Percentiles rank a stretch among this genome's conserved stretches.
These are phyloP conservation scores for Sylvilagus bachmani DNA, from an alignment of 2,113 vertebrate species.

Conservation along the genomic window DNA sequence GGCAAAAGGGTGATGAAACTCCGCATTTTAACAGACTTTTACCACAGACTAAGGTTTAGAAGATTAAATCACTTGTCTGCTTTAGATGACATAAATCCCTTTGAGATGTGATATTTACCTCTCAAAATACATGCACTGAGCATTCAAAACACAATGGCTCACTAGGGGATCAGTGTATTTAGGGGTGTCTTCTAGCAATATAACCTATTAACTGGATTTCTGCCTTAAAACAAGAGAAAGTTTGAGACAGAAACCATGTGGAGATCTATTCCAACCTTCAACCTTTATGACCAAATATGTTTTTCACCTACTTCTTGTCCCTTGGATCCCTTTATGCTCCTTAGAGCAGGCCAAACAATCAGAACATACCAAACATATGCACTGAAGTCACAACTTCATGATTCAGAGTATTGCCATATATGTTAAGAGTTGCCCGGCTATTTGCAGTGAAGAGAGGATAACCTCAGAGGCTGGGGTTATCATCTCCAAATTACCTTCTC, in stretches of 20 bases:
- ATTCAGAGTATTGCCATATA: neutral
- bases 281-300: neutral
- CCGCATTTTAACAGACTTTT: neutral
- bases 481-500: neutral
- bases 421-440: neutral
- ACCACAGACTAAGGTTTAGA: conserved; percentile 25
- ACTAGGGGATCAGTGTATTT: accelerated
- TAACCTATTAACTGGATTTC: neutral
- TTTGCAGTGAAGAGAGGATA: neutral
- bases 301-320: neutral
- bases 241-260: neutral
- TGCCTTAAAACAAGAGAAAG: conserved; percentile 8
- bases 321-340: neutral
- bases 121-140: neutral
- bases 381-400: neutral
- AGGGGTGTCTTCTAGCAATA: neutral
- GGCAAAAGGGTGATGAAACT: neutral
- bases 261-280: neutral
- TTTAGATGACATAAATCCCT: neutral
- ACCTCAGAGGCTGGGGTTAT: neutral
- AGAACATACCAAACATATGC: neutral
- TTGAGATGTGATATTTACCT: neutral
- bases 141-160: neutral
- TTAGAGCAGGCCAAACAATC: neutral
- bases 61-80: neutral